Percentiles rank a stretch among this genome's conserved stretches.
Evolutionary conservation across 2,888 invertebrate species (phyloP).

Genomic region (Tipula vernalis): DNA sequence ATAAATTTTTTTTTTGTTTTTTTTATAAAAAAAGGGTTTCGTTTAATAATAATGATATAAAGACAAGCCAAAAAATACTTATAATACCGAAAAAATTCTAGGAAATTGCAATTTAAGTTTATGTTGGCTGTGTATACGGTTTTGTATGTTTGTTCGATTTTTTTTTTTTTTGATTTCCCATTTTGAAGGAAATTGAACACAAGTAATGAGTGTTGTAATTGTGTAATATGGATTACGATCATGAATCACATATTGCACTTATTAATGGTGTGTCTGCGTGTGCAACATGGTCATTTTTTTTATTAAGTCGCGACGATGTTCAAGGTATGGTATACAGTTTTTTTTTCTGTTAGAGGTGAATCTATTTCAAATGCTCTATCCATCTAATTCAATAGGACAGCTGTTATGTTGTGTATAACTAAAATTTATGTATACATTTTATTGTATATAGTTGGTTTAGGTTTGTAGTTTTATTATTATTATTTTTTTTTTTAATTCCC

Average conservation of each 20-base stretch:
- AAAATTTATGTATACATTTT: neutral
- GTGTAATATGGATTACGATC: neutral
- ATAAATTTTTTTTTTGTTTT: neutral
- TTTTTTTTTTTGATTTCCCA: neutral
- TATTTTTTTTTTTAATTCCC: neutral
- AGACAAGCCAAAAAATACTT: neutral
- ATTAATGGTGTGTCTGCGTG: neutral
- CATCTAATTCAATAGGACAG: slow-evolving; percentile 4
- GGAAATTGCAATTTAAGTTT: slow-evolving; percentile 4
- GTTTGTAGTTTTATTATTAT: neutral
- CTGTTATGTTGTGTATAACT: neutral
- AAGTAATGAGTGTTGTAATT: neutral
- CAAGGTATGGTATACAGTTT: neutral
- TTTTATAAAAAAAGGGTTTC: neutral
- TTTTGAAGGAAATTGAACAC: neutral
- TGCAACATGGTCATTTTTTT: neutral
- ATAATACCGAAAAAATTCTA: neutral
- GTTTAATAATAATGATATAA: slow-evolving; percentile 4
- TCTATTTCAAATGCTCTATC: neutral
- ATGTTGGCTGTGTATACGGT: neutral
- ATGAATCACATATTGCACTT: neutral
- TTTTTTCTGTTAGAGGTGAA: neutral
- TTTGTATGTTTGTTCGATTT: neutral
- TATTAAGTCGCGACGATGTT: neutral
- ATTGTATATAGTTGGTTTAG: neutral